Percentiles rank a stretch among this genome's conserved stretches.
phyloP scores from a whole-genome alignment of 2,113 vertebrate species.

The Tragulus kanchil region DNA sequence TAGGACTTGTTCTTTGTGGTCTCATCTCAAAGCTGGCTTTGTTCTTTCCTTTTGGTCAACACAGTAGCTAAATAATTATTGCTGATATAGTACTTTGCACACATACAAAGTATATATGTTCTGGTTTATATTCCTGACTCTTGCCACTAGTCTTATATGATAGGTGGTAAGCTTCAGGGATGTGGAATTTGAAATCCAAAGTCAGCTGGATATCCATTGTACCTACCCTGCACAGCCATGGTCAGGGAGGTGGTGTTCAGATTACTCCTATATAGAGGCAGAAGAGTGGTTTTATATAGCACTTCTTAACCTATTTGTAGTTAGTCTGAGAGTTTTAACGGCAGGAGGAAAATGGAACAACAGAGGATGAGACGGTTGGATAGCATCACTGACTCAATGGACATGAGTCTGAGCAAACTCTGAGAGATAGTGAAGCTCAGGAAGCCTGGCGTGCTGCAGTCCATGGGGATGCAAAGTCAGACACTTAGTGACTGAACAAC shows the following conservation, averaged over 20 bases:
- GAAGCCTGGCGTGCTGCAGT: too few species aligned
- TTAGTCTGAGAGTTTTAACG: neutral
- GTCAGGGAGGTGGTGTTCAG: neutral
- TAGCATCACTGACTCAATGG: too few species aligned
- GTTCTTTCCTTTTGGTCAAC: slow-evolving; percentile 19
- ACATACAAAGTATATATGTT: neutral
- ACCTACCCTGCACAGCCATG: slow-evolving; percentile 61
- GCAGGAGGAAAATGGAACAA: too few species aligned
- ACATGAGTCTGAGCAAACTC: too few species aligned
- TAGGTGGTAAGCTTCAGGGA: slow-evolving; percentile 43
- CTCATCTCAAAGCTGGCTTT: slow-evolving; percentile 12
- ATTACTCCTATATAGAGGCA: neutral
- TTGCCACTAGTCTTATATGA: slow-evolving; percentile 27
- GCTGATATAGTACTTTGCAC: slow-evolving; percentile 6
- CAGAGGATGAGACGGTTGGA: too few species aligned
- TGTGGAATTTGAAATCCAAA: neutral
- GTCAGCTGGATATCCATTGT: neutral
- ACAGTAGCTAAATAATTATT: neutral
- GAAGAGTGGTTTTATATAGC: neutral
- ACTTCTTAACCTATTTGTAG: neutral
- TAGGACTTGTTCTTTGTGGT: neutral
- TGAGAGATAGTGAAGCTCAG: too few species aligned
- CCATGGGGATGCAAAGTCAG: neutral
- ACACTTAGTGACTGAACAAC: neutral
- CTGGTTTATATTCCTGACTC: neutral